These are phyloP conservation scores for Sarcophaga rosellei DNA, from an alignment of 2,888 invertebrate species.

Conservation along the genomic window DNA sequence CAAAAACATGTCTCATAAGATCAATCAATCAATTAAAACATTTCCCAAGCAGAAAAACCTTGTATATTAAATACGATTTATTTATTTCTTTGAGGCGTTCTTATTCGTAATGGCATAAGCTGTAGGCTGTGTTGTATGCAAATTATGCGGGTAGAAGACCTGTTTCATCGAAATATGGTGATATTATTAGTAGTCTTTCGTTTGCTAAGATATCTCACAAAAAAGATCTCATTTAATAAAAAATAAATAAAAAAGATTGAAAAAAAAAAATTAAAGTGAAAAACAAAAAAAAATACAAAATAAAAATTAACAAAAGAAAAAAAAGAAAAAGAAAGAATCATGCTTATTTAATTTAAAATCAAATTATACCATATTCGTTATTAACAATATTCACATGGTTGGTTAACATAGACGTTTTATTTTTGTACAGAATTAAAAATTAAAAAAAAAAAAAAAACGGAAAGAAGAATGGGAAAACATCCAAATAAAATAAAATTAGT, in stretches of 20 bases:
- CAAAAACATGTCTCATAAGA: background rate
- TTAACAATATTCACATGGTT: slow-evolving; percentile 25
- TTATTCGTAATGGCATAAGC: slow-evolving; percentile 30
- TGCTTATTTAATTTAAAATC: slow-evolving; percentile 32
- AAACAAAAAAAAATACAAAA: slow-evolving; percentile 23
- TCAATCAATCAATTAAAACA: slow-evolving; percentile 64
- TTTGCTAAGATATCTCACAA: background rate
- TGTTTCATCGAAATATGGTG: slow-evolving; percentile 67
- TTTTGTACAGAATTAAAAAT: slow-evolving; percentile 40
- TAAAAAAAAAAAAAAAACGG: slow-evolving; percentile 12
- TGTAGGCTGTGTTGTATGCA: slow-evolving; percentile 61
- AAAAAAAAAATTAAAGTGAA: slow-evolving; percentile 6
- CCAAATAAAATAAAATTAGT: background rate
- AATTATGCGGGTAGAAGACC: slow-evolving; percentile 21
- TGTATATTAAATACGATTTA: slow-evolving; percentile 1
- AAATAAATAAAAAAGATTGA: slow-evolving; percentile 26
- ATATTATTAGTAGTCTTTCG: slow-evolving; percentile 53
- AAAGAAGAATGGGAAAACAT: background rate
- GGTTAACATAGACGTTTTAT: slow-evolving; percentile 51
- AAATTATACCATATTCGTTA: background rate
- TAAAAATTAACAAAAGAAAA: slow-evolving; percentile 38
- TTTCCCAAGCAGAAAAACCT: slow-evolving; percentile 76
- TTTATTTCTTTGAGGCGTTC: slow-evolving; percentile 48
- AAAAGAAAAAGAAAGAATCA: slow-evolving; percentile 30
- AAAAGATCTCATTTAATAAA: slow-evolving; percentile 6